phyloP scores from a whole-genome alignment of 2,113 vertebrate species.

The Pholis gunnellus region DNA sequence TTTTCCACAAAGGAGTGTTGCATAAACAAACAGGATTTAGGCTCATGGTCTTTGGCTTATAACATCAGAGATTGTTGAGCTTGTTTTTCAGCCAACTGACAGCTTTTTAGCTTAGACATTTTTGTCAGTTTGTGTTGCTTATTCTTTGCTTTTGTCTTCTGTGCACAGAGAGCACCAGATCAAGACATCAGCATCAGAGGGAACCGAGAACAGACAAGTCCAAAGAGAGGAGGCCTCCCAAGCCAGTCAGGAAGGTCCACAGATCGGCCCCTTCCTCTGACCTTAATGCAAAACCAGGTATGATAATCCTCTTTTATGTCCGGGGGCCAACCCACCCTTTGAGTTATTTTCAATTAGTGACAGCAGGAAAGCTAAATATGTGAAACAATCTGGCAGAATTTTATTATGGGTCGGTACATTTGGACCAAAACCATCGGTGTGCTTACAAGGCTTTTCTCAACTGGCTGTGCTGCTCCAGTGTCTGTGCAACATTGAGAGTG shows the following conservation, averaged over 20 bases:
- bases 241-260: constrained; percentile 91
- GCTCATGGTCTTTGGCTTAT: not conserved
- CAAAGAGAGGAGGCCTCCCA: constrained; percentile 87
- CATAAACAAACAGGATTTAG: not conserved
- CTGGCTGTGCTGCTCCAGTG: no score
- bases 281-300: constrained; percentile 89
- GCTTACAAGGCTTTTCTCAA: not conserved
- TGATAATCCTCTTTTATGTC: constrained; percentile 59
- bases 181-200: constrained; percentile 74
- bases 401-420: constrained; percentile 12
- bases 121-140: not conserved
- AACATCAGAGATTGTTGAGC: not conserved
- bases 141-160: constrained; percentile 2
- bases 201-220: constrained; percentile 79
- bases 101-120: not conserved
- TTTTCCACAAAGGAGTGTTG: not conserved
- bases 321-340: not conserved
- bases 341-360: constrained; percentile 57
- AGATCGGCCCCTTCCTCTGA: constrained; percentile 82
- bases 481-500: not conserved
- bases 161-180: constrained; percentile 75
- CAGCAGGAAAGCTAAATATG: constrained; percentile 44
- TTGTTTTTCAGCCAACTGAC: not conserved
- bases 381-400: constrained; percentile 40
- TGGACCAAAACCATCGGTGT: constrained; percentile 4